phyloP scores from a whole-genome alignment of 37 sponge, comb jelly and placozoan genomes.

The Geodia barretti region DNA sequence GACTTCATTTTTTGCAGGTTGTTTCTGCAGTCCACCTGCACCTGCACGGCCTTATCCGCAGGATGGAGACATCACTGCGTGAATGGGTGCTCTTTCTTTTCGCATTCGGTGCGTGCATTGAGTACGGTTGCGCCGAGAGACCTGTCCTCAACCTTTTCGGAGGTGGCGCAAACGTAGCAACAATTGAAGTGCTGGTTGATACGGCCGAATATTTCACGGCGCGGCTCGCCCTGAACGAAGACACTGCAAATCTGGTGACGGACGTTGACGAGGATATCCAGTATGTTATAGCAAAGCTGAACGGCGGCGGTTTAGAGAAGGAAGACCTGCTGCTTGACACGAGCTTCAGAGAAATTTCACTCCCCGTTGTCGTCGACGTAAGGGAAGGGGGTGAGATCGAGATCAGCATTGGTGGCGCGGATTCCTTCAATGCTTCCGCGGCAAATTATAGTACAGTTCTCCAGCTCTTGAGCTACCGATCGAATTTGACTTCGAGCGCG shows the following conservation, averaged over 20 bases:
- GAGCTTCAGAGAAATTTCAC: too few species aligned
- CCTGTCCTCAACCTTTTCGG: slow-evolving; percentile 24
- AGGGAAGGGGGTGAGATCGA: background rate
- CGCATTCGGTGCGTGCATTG: too few species aligned
- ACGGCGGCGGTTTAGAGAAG: slow-evolving; percentile 8
- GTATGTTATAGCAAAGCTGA: slow-evolving; percentile 11
- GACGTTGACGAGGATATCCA: background rate
- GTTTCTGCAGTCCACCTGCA: too few species aligned
- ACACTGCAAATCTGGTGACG: slow-evolving; percentile 10
- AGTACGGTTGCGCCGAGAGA: too few species aligned
- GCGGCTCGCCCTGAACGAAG: slow-evolving; percentile 11
- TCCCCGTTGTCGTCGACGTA: background rate
- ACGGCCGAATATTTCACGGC: background rate
- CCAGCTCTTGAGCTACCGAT: slow-evolving; percentile 13
- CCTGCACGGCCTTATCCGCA: too few species aligned
- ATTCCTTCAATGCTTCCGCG: background rate
- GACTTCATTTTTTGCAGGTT: too few species aligned
- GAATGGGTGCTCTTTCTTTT: background rate
- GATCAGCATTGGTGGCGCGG: background rate
- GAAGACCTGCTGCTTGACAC: background rate
- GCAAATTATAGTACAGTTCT: slow-evolving; percentile 28
- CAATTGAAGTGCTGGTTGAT: slow-evolving; percentile 23
- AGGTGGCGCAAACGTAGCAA: slow-evolving; percentile 20
- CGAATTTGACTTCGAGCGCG: slow-evolving; percentile 8
- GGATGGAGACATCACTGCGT: slow-evolving; percentile 1